Base-by-base conservation (phyloP, 2,888 invertebrate genomes). In the Nymphalis c-album region DNA sequence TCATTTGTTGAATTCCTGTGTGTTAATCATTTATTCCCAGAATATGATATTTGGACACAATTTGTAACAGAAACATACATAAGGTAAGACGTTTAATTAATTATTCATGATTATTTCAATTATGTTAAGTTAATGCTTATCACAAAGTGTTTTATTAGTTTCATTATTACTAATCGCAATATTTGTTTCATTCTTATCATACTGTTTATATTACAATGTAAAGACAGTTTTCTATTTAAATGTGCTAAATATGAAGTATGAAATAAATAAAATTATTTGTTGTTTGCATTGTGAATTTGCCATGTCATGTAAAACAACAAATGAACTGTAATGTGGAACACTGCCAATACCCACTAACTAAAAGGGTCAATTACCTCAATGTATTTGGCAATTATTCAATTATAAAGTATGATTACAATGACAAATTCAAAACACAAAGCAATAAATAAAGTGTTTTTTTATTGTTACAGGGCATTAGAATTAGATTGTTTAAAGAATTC, bases 31-130 rank as follows among this genome's bases (percentile, higher is more conserved):
- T 91, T 98, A 64, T 98, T 98, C 85, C 98, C 98, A 0, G 97
- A 99, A 81, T 98, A 97, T 90, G 97, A 99, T 82, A 98, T 98
- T 81, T 98, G 98, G 98, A 97, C 97, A 3, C 98, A 98, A 85
- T 99, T 99, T 91, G 97, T 98, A 0, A 96, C 97, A 20, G 96
- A 97, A 79, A 97, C 96, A 74, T 96, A 97, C 78, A 96, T 96
- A 57, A 93, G 92, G 93, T 92, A 83, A 57, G 35, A 35, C 20
- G 18, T 57, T 20, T 5, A 18, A 20, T 60, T 51, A 17, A 48
- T 75, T 40, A 40, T 13, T 13, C 13, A 13, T 40, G 0, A 3
- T 40, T 40, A 40, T 40, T 40, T 40, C 13, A 40, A 17, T 55
- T 55, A 17, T 51, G 17, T 17, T 26, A 2, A 31, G 7, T 31